Conservation (phyloP, 2,113 vertebrate genomes). For the Poicephalus meyeri region DNA sequence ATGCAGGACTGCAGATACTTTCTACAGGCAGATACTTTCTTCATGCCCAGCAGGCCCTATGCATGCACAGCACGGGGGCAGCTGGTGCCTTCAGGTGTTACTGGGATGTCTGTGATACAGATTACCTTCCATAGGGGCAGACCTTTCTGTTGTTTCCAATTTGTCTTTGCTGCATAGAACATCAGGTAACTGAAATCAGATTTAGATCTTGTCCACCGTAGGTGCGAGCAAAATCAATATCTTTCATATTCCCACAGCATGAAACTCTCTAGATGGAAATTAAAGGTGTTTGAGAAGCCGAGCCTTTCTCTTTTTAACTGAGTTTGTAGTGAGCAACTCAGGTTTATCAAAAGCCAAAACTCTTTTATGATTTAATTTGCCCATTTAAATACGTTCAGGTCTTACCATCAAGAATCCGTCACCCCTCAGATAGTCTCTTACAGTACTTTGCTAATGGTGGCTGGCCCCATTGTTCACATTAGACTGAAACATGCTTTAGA, state of each 20-base stretch:
- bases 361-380: neutral
- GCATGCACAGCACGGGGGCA: rapidly evolving
- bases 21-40: neutral
- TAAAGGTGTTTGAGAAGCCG: neutral
- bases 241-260: neutral
- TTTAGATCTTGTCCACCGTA: neutral
- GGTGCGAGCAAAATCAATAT: neutral
- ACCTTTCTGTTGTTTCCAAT: neutral
- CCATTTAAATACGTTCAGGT: neutral
- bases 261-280: slow-evolving; percentile 11
- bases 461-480: neutral
- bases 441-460: neutral
- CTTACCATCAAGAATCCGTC: neutral
- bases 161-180: neutral
- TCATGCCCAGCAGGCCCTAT: neutral
- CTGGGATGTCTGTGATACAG: neutral
- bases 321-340: neutral
- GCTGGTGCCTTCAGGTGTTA: neutral
- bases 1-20: neutral
- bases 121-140: neutral
- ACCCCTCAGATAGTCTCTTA: neutral
- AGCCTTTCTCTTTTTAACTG: neutral
- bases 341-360: neutral
- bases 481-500: neutral
- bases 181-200: neutral